Evolutionary conservation across 2,888 invertebrate genomes (phyloP), one percentile per base, ranked within the genome.

Genomic region (Eubasilissa splendida): DNA sequence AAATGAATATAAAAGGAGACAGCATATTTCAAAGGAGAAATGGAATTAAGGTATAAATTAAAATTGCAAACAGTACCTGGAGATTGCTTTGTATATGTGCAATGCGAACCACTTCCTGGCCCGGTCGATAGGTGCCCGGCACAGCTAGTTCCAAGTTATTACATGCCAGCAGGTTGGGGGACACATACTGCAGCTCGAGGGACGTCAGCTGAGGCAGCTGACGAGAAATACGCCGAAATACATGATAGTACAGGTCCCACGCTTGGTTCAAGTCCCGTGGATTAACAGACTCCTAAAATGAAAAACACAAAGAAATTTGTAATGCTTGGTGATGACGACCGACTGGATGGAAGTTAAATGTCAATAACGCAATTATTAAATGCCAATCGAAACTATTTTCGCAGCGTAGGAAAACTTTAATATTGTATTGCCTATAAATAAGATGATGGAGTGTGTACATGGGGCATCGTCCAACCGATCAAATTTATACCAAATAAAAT

Each of bases 191-290:
- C 85, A 98, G 90, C 88, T 97, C 97, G 65, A 98, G 90, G 2
- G 96, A 96, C 5, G 97, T 97, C 60, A 97, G 89, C 87, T 96
- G 96, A 3, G 98, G 97, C 84, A 99, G 90, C 88, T 99, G 99
- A 31, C 97, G 94, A 31, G 98, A 96, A 87, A 99, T 99, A 85
- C 98, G 94, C 52, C 99, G 93, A 90, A 99, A 99, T 76, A 99
- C 99, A 87, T 98, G 97, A 89, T 99, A 99, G 89, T 99, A 99
- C 58, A 99, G 92, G 87, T 99, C 99, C 99, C 99, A 99, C 3
- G 99, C 99, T 87, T 98, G 98, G 87, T 98, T 98, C 84, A 99
- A 89, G 86, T 99, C 99, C 84, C 97, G 94, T 31, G 71, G 60
- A 60, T 65, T 63, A 33, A 53, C 52, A 33, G 76, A 82, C n/a